Evolutionary conservation across 2,113 vertebrate species (phyloP).

Genomic region (Chelonoidis abingdonii): DNA sequence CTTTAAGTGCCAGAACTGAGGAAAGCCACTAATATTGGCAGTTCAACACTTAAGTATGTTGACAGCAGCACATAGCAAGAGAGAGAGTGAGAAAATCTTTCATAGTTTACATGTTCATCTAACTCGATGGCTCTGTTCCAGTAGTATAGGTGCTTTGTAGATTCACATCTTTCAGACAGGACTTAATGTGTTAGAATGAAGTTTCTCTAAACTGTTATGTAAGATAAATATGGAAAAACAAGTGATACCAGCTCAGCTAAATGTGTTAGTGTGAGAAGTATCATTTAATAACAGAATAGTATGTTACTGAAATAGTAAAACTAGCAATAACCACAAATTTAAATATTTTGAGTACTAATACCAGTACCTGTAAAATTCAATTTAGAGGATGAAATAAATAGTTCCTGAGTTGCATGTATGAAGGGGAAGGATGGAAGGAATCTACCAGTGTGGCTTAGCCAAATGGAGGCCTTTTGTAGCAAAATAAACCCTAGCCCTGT

Average conservation of each 20-base stretch:
- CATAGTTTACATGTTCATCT: neutral
- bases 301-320: neutral
- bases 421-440: neutral
- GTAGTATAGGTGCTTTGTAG: neutral
- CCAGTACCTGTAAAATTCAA: neutral
- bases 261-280: conserved; percentile 13
- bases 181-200: neutral
- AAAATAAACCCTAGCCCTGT: fast-evolving
- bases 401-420: neutral
- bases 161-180: neutral
- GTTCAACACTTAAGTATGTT: fast-evolving
- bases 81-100: neutral
- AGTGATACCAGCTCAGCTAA: neutral
- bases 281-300: neutral
- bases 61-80: neutral
- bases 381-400: neutral
- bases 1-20: neutral
- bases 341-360: neutral
- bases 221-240: neutral
- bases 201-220: neutral
- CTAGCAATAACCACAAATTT: neutral
- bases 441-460: neutral
- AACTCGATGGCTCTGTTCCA: neutral
- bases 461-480: fast-evolving
- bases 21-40: fast-evolving